Conservation (phyloP, 1,140 invertebrate species). For the Heliothis virescens region DNA sequence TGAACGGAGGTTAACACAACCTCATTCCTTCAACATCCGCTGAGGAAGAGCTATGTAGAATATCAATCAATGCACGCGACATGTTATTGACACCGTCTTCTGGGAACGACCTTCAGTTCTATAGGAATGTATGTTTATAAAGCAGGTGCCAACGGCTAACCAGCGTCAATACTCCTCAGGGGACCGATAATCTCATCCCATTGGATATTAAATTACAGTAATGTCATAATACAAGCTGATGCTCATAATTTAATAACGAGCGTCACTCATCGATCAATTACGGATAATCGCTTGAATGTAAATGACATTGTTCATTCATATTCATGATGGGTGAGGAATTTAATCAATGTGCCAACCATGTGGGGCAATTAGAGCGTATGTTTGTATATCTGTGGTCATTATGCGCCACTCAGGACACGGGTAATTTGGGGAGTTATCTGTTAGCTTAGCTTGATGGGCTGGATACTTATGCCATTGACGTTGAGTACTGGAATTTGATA, state of each 20-base stretch:
- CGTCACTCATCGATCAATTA: conserved; percentile 43
- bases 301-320: conserved; percentile 56
- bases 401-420: neutral
- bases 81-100: neutral
- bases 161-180: no score
- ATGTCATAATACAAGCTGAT: conserved; percentile 20
- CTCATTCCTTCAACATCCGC: neutral
- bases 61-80: neutral
- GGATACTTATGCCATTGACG: neutral
- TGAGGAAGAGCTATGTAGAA: neutral
- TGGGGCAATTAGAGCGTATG: conserved; percentile 50
- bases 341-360: conserved; percentile 52
- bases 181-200: neutral
- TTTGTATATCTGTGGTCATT: conserved; percentile 38
- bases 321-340: conserved; percentile 55
- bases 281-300: conserved; percentile 48
- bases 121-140: neutral
- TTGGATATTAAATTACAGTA: neutral
- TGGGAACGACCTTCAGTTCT: neutral
- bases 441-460: conserved; percentile 24
- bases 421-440: conserved; percentile 22
- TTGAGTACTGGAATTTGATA: neutral
- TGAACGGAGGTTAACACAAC: neutral
- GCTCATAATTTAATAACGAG: conserved; percentile 6
- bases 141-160: no score